Conservation (phyloP, 2,113 vertebrate genomes). For the rabbit (Oryctolagus cuniculus) region DNA sequence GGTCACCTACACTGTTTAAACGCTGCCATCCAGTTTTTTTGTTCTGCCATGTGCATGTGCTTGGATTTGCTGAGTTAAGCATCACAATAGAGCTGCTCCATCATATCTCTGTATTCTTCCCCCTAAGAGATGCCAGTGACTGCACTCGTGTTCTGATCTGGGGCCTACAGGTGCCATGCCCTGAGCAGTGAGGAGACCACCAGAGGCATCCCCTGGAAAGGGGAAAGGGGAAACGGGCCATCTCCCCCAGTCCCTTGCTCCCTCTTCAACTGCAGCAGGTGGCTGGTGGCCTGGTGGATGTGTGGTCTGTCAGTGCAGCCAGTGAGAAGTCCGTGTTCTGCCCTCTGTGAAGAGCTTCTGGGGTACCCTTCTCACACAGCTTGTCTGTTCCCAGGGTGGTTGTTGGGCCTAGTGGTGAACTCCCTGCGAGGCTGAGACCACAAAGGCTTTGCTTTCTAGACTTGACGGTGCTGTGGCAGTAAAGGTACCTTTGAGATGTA, state of each 20-base stretch:
- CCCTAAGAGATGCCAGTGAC: not conserved
- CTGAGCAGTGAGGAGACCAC: not conserved
- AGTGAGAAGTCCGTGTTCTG: too few relatives aligned
- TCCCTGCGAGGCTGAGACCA: not conserved
- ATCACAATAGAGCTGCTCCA: not conserved
- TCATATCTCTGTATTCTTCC: not conserved
- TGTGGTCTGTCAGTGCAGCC: too few relatives aligned
- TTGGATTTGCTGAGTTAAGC: not conserved
- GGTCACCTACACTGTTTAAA: not conserved
- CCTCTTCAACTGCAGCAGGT: too few relatives aligned
- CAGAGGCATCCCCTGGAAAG: not conserved
- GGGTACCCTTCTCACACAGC: not conserved
- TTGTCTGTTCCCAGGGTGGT: not conserved
- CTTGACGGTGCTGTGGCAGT: not conserved
- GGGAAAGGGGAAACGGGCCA: not conserved
- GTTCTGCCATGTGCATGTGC: not conserved
- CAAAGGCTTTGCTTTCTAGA: not conserved
- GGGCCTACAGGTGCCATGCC: not conserved
- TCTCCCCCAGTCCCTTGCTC: fast-evolving
- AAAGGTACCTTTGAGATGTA: not conserved
- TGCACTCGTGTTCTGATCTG: not conserved
- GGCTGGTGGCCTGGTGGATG: not conserved
- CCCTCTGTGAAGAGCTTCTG: not conserved
- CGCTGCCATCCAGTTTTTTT: not conserved
- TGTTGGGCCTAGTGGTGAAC: not conserved